Evolutionary conservation across 1,140 invertebrate species (phyloP).

Genomic region (Bombyx mori): DNA sequence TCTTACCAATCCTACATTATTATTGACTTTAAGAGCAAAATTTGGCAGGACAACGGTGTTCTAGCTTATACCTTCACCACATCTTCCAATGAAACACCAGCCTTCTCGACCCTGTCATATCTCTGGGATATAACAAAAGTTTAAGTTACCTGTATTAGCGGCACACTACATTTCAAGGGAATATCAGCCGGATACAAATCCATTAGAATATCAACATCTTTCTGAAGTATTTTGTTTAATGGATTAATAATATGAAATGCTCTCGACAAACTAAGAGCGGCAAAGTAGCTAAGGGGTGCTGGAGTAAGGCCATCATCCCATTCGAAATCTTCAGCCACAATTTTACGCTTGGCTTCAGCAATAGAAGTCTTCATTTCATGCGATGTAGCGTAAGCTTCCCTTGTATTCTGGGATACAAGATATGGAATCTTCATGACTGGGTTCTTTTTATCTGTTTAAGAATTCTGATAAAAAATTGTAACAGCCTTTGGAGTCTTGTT

Average conservation of each 20-base stretch:
- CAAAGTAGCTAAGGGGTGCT: slow-evolving; percentile 48
- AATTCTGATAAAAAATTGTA: too few species aligned
- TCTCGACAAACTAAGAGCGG: slow-evolving; percentile 37
- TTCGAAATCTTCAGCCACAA: slow-evolving; percentile 57
- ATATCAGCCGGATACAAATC: slow-evolving; percentile 58
- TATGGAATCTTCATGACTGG: slow-evolving; percentile 56
- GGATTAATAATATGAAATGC: slow-evolving; percentile 56
- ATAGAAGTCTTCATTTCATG: slow-evolving; percentile 31
- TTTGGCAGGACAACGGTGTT: too few species aligned
- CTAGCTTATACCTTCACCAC: too few species aligned
- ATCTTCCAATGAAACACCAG: too few species aligned
- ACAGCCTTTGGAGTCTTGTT: too few species aligned
- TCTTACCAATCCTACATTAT: too few species aligned
- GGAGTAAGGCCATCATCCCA: slow-evolving; percentile 54
- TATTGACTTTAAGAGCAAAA: too few species aligned
- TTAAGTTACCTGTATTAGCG: slow-evolving; percentile 42
- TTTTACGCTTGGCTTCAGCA: slow-evolving; percentile 36
- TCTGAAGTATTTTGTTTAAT: slow-evolving; percentile 44
- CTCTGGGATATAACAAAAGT: slow-evolving; percentile 6
- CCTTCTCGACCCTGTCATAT: neutral
- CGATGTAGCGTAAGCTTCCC: slow-evolving; percentile 38
- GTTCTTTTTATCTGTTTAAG: neutral
- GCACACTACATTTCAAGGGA: slow-evolving; percentile 46
- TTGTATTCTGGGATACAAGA: slow-evolving; percentile 37
- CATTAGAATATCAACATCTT: slow-evolving; percentile 58